Evolutionary conservation across 2,113 vertebrate species (phyloP).

Genomic region (Megaleporinus macrocephalus): DNA sequence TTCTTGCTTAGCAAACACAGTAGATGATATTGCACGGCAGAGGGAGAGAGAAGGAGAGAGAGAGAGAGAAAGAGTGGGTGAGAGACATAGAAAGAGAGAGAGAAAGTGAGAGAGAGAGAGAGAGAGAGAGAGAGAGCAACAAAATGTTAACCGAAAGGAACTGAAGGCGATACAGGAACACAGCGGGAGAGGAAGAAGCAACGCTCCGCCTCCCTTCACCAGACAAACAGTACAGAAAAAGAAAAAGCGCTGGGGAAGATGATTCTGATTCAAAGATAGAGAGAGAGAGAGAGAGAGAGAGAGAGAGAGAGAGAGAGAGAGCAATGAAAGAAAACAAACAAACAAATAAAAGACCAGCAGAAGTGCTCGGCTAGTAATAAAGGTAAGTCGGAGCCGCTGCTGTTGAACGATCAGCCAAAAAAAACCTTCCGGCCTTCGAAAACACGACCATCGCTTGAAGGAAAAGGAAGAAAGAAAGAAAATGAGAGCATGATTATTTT

Average conservation of each 20-base stretch:
- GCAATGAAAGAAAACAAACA: constrained; percentile 14
- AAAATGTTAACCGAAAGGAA: constrained; percentile 73
- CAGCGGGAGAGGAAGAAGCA: constrained; percentile 49
- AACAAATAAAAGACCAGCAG: constrained; percentile 21
- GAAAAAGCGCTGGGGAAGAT: constrained; percentile 29
- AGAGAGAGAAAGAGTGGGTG: neutral
- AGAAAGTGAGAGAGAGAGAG: constrained; percentile 76
- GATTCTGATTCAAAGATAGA: constrained; percentile 58
- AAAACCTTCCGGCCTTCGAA: constrained; percentile 78
- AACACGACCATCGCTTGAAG: constrained; percentile 75
- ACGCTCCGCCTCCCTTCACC: neutral
- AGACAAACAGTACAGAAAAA: constrained; percentile 23
- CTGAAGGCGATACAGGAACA: constrained; percentile 78
- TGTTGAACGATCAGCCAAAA: constrained; percentile 69
- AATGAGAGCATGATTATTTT: constrained; percentile 57
- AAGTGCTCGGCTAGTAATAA: constrained; percentile 41
- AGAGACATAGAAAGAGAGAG: neutral
- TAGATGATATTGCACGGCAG: constrained; percentile 98
- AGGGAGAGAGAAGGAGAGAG: constrained; percentile 55
- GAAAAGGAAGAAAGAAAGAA: constrained; percentile 78
- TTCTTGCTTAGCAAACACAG: constrained; percentile 97
- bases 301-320: constrained; percentile 67
- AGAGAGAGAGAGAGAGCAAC: constrained; percentile 85
- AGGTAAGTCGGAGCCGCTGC: constrained; percentile 14
- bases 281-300: constrained; percentile 62